Conservation (phyloP, 1,140 invertebrate genomes). For the Lordiphosa stackelbergi region DNA sequence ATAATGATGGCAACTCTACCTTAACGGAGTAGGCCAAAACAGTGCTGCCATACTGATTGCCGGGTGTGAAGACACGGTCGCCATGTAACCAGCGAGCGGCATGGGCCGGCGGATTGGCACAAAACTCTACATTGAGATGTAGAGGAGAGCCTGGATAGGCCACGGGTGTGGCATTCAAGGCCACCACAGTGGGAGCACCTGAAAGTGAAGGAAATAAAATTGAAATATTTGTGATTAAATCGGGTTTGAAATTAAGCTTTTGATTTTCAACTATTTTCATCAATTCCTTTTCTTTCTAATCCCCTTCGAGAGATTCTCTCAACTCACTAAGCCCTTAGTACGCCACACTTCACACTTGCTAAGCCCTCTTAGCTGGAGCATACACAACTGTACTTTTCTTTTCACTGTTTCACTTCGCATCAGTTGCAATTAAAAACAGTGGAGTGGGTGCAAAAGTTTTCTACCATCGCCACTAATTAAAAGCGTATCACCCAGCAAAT, state of each 20-base stretch:
- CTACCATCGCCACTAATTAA: conserved; percentile 59
- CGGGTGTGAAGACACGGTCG: conserved; percentile 75
- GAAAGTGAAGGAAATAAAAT: conserved; percentile 13
- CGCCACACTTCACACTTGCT: conserved; percentile 31
- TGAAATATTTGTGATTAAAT: background rate
- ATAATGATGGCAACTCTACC: conserved; percentile 31
- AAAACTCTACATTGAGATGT: conserved; percentile 79
- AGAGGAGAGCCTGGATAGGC: conserved; percentile 79
- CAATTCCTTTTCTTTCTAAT: too few species aligned
- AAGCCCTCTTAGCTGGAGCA: conserved; percentile 31
- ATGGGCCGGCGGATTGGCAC: conserved; percentile 78
- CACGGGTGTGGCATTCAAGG: conserved; percentile 78
- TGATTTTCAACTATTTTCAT: too few species aligned
- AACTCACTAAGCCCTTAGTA: conserved; percentile 31
- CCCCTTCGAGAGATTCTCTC: conserved; percentile 20
- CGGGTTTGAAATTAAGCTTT: too few species aligned
- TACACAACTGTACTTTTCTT: conserved; percentile 19
- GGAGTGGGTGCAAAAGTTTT: conserved; percentile 41
- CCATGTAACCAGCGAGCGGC: conserved; percentile 76
- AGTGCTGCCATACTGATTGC: conserved; percentile 76
- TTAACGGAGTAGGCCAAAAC: conserved; percentile 75
- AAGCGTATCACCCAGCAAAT: conserved; percentile 63
- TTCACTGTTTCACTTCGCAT: conserved; percentile 30
- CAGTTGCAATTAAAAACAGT: conserved; percentile 50
- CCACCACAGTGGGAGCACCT: conserved; percentile 78